phyloP scores from a whole-genome alignment of 2,888 invertebrate species.

The Leptinotarsa peninsularis region DNA sequence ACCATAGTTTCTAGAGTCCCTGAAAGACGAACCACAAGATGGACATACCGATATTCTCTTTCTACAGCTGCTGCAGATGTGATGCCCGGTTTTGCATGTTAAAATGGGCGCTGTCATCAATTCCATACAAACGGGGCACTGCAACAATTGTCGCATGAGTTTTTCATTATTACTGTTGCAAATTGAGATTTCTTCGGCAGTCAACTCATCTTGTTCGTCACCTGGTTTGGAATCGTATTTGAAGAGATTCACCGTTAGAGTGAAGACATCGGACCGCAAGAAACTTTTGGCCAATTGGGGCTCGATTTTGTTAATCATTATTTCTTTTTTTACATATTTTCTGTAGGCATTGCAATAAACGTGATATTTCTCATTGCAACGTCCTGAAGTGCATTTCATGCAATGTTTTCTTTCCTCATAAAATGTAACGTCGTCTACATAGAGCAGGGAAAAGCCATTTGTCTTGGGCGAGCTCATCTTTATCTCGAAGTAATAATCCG shows the following conservation, averaged over 20 bases:
- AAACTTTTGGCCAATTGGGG: slow-evolving; percentile 5
- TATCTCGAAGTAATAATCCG: background rate
- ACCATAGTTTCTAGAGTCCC: background rate
- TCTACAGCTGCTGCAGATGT: background rate
- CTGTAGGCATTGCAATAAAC: slow-evolving; percentile 3
- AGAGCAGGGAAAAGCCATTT: background rate
- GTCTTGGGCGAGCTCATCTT: background rate
- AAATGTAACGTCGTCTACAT: background rate
- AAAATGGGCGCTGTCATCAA: background rate
- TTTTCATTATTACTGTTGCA: slow-evolving; percentile 1
- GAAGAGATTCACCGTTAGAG: background rate
- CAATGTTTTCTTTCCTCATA: slow-evolving; percentile 3
- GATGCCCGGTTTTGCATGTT: background rate
- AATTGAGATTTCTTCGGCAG: background rate
- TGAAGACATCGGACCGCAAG: background rate
- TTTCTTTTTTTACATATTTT: background rate
- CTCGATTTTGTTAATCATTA: slow-evolving; percentile 2
- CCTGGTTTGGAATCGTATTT: background rate
- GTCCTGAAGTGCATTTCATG: background rate
- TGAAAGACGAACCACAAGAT: background rate
- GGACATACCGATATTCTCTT: background rate
- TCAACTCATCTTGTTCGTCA: background rate
- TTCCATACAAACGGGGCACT: slow-evolving; percentile 5
- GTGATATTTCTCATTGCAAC: slow-evolving; percentile 1
- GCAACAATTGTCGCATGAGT: background rate